Percentiles rank a stretch among this genome's conserved stretches.
These are phyloP conservation scores for Sebastes ruberrimus DNA, from an alignment of 2,797 vertebrate species.

Conservation along the genomic window DNA sequence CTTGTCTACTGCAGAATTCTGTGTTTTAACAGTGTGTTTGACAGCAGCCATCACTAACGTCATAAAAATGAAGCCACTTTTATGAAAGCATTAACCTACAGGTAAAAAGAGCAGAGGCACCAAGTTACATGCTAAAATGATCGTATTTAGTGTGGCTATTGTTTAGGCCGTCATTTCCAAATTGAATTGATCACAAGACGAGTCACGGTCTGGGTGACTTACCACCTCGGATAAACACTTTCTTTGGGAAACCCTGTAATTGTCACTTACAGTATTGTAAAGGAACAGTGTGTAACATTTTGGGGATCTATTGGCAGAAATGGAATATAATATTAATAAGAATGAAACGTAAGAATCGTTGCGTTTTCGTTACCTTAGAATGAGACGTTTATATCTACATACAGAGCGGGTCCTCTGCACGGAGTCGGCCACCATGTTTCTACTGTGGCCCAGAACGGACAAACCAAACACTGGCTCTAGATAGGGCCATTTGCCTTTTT, in stretches of 20 bases:
- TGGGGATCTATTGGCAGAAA: too few relatives aligned
- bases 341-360: too few relatives aligned
- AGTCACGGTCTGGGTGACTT: not conserved
- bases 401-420: too few relatives aligned
- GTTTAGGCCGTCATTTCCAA: not conserved
- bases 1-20: not conserved
- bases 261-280: not conserved
- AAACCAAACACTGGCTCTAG: too few relatives aligned
- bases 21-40: not conserved
- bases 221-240: not conserved
- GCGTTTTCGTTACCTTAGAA: too few relatives aligned
- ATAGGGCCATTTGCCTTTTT: too few relatives aligned
- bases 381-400: too few relatives aligned
- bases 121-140: not conserved
- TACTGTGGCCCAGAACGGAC: too few relatives aligned
- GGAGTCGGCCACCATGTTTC: too few relatives aligned
- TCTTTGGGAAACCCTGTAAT: not conserved
- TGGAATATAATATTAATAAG: too few relatives aligned
- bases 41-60: not conserved
- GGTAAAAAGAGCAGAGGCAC: not conserved
- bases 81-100: not conserved
- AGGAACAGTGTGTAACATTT: too few relatives aligned
- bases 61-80: not conserved
- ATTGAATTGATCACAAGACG: not conserved
- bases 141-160: not conserved